Conservation (phyloP, 2,113 vertebrate genomes). For the Crypturellus undulatus region DNA sequence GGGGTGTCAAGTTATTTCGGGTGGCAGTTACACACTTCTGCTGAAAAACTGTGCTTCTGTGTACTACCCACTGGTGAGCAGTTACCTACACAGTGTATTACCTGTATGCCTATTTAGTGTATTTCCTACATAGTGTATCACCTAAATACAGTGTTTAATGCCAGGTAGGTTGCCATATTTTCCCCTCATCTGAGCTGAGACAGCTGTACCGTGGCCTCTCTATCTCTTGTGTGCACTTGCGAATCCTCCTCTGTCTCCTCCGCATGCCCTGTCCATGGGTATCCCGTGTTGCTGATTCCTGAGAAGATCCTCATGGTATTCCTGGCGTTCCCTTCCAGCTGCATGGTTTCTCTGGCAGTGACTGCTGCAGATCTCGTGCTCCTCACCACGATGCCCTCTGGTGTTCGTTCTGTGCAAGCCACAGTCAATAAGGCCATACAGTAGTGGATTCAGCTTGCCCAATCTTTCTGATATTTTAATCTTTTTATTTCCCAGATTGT, state of each 20-base stretch:
- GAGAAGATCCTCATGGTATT: neutral
- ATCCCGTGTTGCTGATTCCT: rapidly evolving
- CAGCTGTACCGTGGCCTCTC: neutral
- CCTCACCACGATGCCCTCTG: neutral
- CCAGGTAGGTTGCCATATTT: too few relatives aligned
- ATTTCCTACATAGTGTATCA: neutral
- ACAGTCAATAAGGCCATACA: neutral
- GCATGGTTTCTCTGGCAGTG: neutral
- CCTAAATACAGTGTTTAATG: neutral
- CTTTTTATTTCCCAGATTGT: neutral
- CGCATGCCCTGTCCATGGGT: neutral
- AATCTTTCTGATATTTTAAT: neutral
- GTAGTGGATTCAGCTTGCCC: neutral
- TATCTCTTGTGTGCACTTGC: neutral
- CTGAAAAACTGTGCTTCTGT: neutral
- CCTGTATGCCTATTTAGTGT: too few relatives aligned
- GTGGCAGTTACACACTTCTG: neutral
- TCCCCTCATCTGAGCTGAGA: neutral
- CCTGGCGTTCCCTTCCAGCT: neutral
- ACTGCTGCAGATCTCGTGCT: neutral
- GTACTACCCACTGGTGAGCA: neutral
- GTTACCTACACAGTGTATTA: neutral
- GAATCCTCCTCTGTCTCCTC: neutral
- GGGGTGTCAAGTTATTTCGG: neutral
- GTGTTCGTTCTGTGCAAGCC: neutral